A percentile compares a stretch with the other conserved stretches of the same genome.
Conservation (phyloP, 2,113 vertebrate species). For the Engystomops pustulosus region DNA sequence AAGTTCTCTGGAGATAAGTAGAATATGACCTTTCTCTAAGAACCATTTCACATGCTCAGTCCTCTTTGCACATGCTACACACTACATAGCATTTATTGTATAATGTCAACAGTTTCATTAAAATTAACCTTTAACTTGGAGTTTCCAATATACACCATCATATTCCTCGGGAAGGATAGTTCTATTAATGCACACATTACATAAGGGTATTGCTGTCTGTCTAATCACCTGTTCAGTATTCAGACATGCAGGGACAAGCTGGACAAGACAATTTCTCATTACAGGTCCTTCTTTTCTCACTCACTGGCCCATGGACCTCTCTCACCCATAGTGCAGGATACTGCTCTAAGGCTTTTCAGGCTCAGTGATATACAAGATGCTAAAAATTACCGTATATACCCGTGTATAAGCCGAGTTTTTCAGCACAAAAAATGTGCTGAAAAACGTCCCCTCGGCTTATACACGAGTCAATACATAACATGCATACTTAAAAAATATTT, state of each 20-base stretch:
- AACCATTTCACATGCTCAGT: slow-evolving; percentile 17
- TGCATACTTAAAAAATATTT: no score
- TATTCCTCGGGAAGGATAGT: neutral
- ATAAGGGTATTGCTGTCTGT: neutral
- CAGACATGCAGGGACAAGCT: neutral
- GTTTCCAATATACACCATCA: neutral
- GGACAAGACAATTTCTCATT: no score
- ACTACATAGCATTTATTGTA: neutral
- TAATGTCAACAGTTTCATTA: slow-evolving; percentile 19
- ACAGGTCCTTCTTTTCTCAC: no score
- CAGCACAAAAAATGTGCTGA: no score
- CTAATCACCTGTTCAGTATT: neutral
- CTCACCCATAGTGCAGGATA: no score
- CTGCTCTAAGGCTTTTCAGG: no score
- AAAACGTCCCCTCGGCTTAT: no score
- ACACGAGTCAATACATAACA: no score
- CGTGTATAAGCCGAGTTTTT: no score
- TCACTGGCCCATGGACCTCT: no score
- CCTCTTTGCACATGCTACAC: slow-evolving; percentile 16
- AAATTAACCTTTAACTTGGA: neutral
- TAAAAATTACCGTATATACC: no score
- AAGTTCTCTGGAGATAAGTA: slow-evolving; percentile 41
- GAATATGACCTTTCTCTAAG: slow-evolving; percentile 32
- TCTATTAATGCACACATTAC: neutral
- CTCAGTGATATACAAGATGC: no score